Evolutionary conservation across 35 echinoderm and acorn worm species (phyloP).

Genomic region (Lytechinus variegatus): DNA sequence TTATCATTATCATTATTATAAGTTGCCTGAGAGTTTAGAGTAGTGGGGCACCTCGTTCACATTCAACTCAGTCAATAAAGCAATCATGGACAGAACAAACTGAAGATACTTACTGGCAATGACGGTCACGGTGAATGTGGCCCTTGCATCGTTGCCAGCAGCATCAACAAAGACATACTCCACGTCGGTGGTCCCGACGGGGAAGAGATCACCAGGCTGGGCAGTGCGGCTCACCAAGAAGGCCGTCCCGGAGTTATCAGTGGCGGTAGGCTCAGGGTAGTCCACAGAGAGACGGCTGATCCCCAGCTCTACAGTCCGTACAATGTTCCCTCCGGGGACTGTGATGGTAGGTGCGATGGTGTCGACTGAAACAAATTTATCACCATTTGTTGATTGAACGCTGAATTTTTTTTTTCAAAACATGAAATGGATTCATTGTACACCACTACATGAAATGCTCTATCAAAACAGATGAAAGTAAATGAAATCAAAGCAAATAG

Average conservation of each 20-base stretch:
- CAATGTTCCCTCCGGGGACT: conserved; percentile 21
- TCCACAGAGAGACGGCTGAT: neutral
- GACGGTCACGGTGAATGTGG: conserved; percentile 62
- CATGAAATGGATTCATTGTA: too few species aligned
- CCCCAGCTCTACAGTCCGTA: conserved; percentile 34
- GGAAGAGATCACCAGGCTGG: conserved; percentile 57
- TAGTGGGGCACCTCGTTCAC: too few species aligned
- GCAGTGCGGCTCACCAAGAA: conserved; percentile 35
- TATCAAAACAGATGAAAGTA: neutral
- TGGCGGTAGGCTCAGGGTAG: conserved; percentile 69
- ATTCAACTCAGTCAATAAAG: too few species aligned
- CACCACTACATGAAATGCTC: too few species aligned
- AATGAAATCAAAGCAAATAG: neutral
- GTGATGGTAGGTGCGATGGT: conserved; percentile 22
- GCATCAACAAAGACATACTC: conserved; percentile 59
- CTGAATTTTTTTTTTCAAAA: neutral
- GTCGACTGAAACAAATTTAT: conserved; percentile 32
- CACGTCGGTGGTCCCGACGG: conserved; percentile 58
- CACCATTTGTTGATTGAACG: neutral
- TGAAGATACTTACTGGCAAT: conserved; percentile 40
- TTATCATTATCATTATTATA: too few species aligned
- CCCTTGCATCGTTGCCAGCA: conserved; percentile 33
- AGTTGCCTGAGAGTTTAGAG: too few species aligned
- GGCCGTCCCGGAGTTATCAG: conserved; percentile 65
- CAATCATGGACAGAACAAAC: neutral